Evolutionary conservation across 1,140 invertebrate genomes (phyloP).

Genomic region (Brachionus angularis): DNA sequence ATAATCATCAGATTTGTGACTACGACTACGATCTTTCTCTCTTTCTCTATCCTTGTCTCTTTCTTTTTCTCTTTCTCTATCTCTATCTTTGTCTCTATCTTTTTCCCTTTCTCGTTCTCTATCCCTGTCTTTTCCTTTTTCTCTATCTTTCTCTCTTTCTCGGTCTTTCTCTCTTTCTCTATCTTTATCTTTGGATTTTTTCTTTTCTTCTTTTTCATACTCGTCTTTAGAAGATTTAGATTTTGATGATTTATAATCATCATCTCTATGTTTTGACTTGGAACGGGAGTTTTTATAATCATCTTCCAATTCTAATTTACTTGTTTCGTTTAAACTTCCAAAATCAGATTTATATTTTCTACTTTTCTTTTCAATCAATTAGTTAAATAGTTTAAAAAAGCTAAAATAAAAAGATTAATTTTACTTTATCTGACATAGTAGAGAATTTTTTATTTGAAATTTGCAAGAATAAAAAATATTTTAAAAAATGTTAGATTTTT

Average conservation of each 20-base stretch:
- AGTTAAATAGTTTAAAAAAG: not conserved
- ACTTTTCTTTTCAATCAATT: not conserved
- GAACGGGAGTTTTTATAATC: too few relatives aligned
- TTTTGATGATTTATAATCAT: too few relatives aligned
- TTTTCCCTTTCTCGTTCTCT: not conserved
- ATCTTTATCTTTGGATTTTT: constrained; percentile 16
- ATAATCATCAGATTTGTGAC: not conserved
- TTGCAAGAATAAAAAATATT: not conserved
- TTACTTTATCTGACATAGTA: constrained; percentile 32
- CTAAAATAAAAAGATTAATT: not conserved
- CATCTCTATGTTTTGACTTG: too few relatives aligned
- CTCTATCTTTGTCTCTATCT: not conserved
- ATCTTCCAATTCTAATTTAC: too few relatives aligned
- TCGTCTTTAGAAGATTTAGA: not conserved
- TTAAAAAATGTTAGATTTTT: not conserved
- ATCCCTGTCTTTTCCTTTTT: not conserved
- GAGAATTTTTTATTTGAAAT: too few relatives aligned
- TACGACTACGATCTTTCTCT: not conserved
- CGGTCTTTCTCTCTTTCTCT: not conserved
- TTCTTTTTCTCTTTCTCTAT: not conserved
- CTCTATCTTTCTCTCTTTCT: not conserved
- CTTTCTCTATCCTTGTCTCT: not conserved
- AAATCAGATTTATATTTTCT: constrained; percentile 33
- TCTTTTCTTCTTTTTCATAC: constrained; percentile 1
- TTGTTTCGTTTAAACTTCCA: not conserved